Evolutionary conservation across 2,797 vertebrate genomes (phyloP), one percentile per base, ranked within the genome.

Genomic region (Varecia variegata): DNA sequence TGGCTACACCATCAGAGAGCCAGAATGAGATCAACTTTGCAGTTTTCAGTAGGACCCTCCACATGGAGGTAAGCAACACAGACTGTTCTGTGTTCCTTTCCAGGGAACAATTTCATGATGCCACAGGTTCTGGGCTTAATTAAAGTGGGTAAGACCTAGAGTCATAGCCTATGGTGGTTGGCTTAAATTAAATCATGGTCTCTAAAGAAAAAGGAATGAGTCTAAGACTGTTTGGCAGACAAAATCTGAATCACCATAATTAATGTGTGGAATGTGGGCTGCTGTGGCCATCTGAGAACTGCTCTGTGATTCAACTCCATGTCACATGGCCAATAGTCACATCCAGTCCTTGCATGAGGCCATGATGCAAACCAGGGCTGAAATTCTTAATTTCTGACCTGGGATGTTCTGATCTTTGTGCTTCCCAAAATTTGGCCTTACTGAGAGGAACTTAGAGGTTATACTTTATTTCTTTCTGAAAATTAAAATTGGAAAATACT

Each of bases 401-500:
- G 23, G 56, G 12, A n/a, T 7, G 47, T 95, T 85, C 86, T 58
- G 58, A 82, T 2, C 40, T 45, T 62, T 58, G 25, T 25, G 43
- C 52, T 91, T 77, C 73, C 47, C 21, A 60, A 65, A 89, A 76
- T 50, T 67, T 30, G 68, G 38, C 67, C 40, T 65, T 80, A 87
- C 56, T 71, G 58, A 93, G 32, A 94, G n/a, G 8, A 11, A 74
- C 54, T 50, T 58, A 76, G 79, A 52, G 38, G 43, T 62, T 56
- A 38, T 4, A 47, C 11, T 71, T 73, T 54, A 56, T 79, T 81
- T 79, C 50, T 62, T 30, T n/a, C 54, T 76, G 76, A 86, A 82
- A 96, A 84, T 87, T 88, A 90, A 85, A 95, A 94, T 13, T 35
- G 23, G 52, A 77, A 96, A 96, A 50, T 54, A 65, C 17, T 77